These are phyloP conservation scores for Osmerus mordax DNA, from an alignment of 2,113 vertebrate species.

Conservation along the genomic window DNA sequence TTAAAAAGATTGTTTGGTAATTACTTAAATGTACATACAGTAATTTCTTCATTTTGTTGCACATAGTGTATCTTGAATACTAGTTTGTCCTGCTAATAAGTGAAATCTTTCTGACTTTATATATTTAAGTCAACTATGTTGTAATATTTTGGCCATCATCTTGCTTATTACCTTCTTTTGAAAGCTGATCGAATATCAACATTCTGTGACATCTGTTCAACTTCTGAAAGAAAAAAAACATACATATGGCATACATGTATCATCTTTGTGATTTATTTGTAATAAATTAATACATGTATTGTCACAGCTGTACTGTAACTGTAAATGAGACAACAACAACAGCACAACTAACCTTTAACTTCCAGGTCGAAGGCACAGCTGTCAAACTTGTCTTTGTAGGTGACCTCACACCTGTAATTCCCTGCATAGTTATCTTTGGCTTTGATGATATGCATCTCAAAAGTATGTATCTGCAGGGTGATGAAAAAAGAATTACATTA, in stretches of 20 bases:
- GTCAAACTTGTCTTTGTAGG: constrained; percentile 97
- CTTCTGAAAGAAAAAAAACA: constrained; percentile 75
- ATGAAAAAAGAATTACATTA: background rate
- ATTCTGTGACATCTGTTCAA: constrained; percentile 75
- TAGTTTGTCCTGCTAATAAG: no score
- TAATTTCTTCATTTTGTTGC: no score
- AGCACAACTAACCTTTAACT: constrained; percentile 79
- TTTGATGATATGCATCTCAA: constrained; percentile 98
- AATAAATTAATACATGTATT: background rate
- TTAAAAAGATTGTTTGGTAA: no score
- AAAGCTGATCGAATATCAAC: constrained; percentile 98
- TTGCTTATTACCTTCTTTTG: constrained; percentile 92
- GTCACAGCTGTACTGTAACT: background rate
- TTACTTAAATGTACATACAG: no score
- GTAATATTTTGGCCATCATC: background rate
- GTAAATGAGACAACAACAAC: background rate
- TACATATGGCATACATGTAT: background rate
- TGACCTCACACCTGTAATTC: constrained; percentile 95
- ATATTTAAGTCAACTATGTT: constrained; percentile 11
- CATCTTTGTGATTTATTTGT: background rate
- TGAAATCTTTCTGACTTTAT: constrained; percentile 1
- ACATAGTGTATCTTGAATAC: no score
- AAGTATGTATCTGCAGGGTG: constrained; percentile 85
- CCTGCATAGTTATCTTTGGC: constrained; percentile 96
- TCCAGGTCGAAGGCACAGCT: constrained; percentile 96